A percentile compares a stretch with the other conserved stretches of the same genome.
Conservation (phyloP, 2,888 invertebrate genomes). For the Amphiduros pacificus region DNA sequence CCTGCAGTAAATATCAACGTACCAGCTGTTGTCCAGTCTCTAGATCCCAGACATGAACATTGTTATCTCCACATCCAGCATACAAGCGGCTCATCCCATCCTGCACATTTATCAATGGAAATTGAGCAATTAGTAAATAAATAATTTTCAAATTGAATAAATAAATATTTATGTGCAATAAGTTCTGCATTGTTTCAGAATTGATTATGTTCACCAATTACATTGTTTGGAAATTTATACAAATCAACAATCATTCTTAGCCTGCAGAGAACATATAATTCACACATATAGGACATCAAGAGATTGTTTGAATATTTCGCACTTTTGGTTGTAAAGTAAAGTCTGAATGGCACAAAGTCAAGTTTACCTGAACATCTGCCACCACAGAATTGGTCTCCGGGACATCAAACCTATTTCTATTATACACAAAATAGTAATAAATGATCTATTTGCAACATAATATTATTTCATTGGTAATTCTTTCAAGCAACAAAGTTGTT, state of each 20-base stretch:
- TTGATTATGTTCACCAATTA: too few species aligned
- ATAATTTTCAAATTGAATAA: not conserved
- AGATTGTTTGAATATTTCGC: too few species aligned
- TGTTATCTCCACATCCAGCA: constrained; percentile 84
- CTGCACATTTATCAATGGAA: too few species aligned
- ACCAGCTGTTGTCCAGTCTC: constrained; percentile 72
- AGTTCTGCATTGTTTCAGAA: too few species aligned
- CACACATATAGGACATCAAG: too few species aligned
- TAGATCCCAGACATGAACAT: constrained; percentile 75
- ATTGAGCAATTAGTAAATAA: not conserved
- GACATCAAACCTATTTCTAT: constrained; percentile 72
- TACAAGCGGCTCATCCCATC: constrained; percentile 61
- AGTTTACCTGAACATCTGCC: constrained; percentile 58
- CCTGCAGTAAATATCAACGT: not conserved
- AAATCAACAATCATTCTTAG: too few species aligned
- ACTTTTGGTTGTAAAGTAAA: too few species aligned
- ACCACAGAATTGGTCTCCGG: constrained; percentile 79
- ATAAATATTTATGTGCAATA: not conserved
- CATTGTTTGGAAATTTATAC: too few species aligned
- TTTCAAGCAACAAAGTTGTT: too few species aligned
- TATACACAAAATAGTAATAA: too few species aligned
- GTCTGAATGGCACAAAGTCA: not conserved
- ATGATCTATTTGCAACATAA: not conserved
- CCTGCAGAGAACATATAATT: too few species aligned
- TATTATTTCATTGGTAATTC: not conserved